Base-by-base conservation (phyloP, 2,113 vertebrate genomes). In the Pongo abelii region DNA sequence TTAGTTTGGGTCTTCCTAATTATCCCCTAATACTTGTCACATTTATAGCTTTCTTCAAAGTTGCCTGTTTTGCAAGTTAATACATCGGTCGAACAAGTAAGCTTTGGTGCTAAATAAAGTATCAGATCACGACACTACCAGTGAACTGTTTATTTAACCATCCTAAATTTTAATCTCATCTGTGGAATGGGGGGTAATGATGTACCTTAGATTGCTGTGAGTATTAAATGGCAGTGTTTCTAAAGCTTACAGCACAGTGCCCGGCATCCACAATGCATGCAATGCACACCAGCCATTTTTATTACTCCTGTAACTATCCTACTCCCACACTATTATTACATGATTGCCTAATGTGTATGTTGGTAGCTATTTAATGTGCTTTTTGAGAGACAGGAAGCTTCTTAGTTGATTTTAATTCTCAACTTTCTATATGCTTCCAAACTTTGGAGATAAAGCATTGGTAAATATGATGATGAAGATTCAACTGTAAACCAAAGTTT, bases 271-370 rank as follows among this genome's bases (percentile, higher is more conserved):
- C 22, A 11, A 32, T n/a, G 20, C 27, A 2, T 18, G 2, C 3
- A 46, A 22, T 4, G 5, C 25, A 30, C 52, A 32, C 25, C 30
- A 38, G 35, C 20, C 0, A 27, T n/a, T n/a, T 10, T 20, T 30
- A 9, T 35, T 40, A 5, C 32, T 48, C 27, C 12, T 40, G 8
- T 5, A 55, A 55, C 50, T 14, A 77, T 59, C 69, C 32, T 55
- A 6, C 1, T 1, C 25, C 14, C 3, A 17, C 3, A 17, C 7
- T 5, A 1, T 40, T 55, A 81, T 6, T 14, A 4, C 46, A 13
- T 80, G 17, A 3, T 79, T 69, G 30, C 1, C 14, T 23, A 35
- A 67, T 3, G 3, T 14, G n/a, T 59, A 10, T 18, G 8, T 75
- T 13, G 11, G 20, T 77, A 52, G 8, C 25, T 72, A 57, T 23